phyloP scores from a whole-genome alignment of 2,888 invertebrate species.

The Nineta flava region DNA sequence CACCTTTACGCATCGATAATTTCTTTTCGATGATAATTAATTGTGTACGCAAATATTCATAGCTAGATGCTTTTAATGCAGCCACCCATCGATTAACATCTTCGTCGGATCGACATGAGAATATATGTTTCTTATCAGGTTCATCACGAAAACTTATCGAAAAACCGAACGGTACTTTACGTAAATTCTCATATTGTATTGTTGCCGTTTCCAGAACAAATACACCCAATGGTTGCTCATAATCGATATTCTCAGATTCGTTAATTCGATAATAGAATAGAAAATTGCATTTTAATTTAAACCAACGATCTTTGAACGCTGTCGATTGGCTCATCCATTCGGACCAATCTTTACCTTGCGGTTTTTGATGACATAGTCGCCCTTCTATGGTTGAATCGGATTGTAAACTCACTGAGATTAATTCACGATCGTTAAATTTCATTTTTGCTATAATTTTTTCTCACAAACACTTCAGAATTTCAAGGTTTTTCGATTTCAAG shows the following conservation, averaged over 20 bases:
- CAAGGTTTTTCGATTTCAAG: too few species aligned
- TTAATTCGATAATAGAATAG: conserved; percentile 63
- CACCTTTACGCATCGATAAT: conserved; percentile 49
- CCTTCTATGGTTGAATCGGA: conserved; percentile 48
- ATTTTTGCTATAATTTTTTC: conserved; percentile 27
- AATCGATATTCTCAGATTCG: conserved; percentile 40
- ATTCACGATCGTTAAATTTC: conserved; percentile 57
- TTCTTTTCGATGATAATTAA: conserved; percentile 47
- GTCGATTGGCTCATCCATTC: conserved; percentile 31
- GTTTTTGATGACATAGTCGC: conserved; percentile 51
- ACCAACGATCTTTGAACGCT: conserved; percentile 58
- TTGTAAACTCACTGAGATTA: conserved; percentile 43
- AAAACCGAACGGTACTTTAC: conserved; percentile 54
- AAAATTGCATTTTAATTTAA: conserved; percentile 56
- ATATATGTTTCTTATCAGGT: conserved; percentile 49
- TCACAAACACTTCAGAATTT: too few species aligned
- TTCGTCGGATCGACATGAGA: conserved; percentile 52
- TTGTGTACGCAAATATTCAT: conserved; percentile 49
- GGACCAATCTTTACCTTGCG: conserved; percentile 33
- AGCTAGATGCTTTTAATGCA: conserved; percentile 49
- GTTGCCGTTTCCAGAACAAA: conserved; percentile 59
- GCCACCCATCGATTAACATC: conserved; percentile 57
- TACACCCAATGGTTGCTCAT: conserved; percentile 50
- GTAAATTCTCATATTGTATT: conserved; percentile 47
- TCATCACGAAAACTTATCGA: conserved; percentile 53